A percentile compares a stretch with the other conserved stretches of the same genome.
These are phyloP conservation scores for Ceratitis capitata DNA, from an alignment of 1,140 invertebrate genomes.

Conservation along the genomic window DNA sequence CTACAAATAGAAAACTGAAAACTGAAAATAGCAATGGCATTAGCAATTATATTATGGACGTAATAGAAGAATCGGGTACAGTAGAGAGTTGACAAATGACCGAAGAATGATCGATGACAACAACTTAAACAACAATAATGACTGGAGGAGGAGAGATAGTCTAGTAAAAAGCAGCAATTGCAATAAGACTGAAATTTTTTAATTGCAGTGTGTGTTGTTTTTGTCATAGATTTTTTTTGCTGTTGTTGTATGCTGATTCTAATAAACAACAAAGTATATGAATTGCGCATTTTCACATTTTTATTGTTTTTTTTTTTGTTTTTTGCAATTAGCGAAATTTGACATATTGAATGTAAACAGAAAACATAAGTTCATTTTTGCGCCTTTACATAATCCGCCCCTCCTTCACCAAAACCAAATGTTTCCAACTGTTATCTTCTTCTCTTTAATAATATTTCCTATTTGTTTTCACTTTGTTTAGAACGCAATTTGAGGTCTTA, in stretches of 20 bases:
- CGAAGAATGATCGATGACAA: constrained; percentile 6
- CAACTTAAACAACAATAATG: not conserved
- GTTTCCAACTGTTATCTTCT: not conserved
- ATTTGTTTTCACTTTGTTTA: not conserved
- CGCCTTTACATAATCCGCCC: too few relatives aligned
- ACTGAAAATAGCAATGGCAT: not conserved
- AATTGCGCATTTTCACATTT: not conserved
- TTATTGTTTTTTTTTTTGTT: not conserved
- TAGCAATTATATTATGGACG: constrained; percentile 24
- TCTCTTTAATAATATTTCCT: not conserved
- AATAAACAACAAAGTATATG: not conserved
- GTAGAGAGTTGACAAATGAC: not conserved
- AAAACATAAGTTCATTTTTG: too few relatives aligned
- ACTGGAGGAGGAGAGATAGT: too few relatives aligned
- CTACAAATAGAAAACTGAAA: too few relatives aligned
- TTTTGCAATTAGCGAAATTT: not conserved
- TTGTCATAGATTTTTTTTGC: not conserved
- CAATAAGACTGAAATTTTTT: not conserved
- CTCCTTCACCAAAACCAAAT: too few relatives aligned
- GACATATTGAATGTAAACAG: too few relatives aligned
- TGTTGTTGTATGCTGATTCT: constrained; percentile 3
- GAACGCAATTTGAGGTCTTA: constrained; percentile 8
- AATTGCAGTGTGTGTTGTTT: not conserved
- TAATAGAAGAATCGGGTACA: constrained; percentile 4
- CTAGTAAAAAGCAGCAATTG: not conserved